Evolutionary conservation across 2,888 invertebrate species (phyloP).

Genomic region (Adela reaumurella): DNA sequence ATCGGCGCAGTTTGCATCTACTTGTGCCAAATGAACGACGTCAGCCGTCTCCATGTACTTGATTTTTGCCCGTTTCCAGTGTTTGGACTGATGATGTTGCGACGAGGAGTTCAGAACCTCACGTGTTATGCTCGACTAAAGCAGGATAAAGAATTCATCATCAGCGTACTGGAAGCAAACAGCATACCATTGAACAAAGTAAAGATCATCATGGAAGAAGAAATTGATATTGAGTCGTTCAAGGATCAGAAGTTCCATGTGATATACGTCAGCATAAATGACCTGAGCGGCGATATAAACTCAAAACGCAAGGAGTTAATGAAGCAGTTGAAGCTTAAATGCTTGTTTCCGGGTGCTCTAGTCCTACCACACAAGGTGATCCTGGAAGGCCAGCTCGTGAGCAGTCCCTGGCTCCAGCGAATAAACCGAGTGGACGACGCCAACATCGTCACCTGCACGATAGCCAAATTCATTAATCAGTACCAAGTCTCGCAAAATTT

Average conservation of each 20-base stretch:
- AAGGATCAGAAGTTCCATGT: slow-evolving; percentile 41
- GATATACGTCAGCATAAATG: slow-evolving; percentile 52
- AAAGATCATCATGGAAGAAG: slow-evolving; percentile 28
- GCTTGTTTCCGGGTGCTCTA: slow-evolving; percentile 39
- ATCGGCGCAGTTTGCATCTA: slow-evolving; percentile 32
- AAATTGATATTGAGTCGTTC: slow-evolving; percentile 24
- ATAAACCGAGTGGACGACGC: slow-evolving; percentile 55
- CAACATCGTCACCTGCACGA: slow-evolving; percentile 50
- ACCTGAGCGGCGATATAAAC: slow-evolving; percentile 56
- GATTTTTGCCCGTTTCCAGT: slow-evolving; percentile 63
- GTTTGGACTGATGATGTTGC: slow-evolving; percentile 56
- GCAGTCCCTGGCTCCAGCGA: slow-evolving; percentile 55
- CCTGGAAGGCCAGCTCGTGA: slow-evolving; percentile 55
- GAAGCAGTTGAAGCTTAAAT: slow-evolving; percentile 22
- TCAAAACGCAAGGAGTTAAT: slow-evolving; percentile 24
- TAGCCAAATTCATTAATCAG: slow-evolving; percentile 55
- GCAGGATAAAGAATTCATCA: slow-evolving; percentile 36
- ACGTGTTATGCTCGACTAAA: slow-evolving; percentile 35
- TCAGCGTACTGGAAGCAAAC: slow-evolving; percentile 36
- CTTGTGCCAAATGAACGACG: slow-evolving; percentile 31
- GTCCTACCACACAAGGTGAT: slow-evolving; percentile 50
- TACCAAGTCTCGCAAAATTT: slow-evolving; percentile 59
- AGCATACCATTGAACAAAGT: slow-evolving; percentile 31
- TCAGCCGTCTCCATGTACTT: slow-evolving; percentile 30
- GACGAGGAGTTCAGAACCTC: slow-evolving; percentile 41